Base-by-base conservation (phyloP, 2,113 vertebrate species). In the Coptodon rendalli region DNA sequence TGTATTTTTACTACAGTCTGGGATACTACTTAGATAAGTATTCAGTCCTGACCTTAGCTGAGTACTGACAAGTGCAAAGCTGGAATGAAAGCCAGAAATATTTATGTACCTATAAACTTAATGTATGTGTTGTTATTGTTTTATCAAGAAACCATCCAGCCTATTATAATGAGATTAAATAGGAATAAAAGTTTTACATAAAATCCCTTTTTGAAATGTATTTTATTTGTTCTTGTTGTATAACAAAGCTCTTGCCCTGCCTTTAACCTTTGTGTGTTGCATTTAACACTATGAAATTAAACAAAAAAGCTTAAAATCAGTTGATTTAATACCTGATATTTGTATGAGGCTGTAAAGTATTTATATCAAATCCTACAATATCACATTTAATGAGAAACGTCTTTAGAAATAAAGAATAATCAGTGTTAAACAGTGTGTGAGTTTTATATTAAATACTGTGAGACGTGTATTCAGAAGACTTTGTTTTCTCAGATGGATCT, bases 401-500 rank as follows among this genome's bases (percentile, higher is more conserved):
- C 43, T 48, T 48, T 76, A 48, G 16, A 27, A 76, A 48, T 76
- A 76, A 76, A 1, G 14, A 43, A 71, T 48, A 73, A 27, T 17
- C 5, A 45, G 22, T 73, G 40, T 73, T 73, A 10, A 43, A 27
- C 13, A 9, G 1, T 22, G 22, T 71, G 66, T 27, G 36, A 71
- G 7, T 6, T 17, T 45, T 45, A 48, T 0, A 76, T 76, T 7
- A 13, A 56, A 57, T 19, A 22, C 24, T 52, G 10, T 61, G 38
- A 80, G 38, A 27, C 0, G 5, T 27, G 4, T 24, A 71, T 45
- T 73, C 22, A 45, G 40, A 2, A 31, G 43, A 82, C 54, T 68
- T 83, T 24, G 14, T 66, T 17, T 45, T 36, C 14, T 54, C 81
- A 84, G 87, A 91, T 92, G 89, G 79, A 68, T 29, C 31, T 17